Percentiles rank a stretch among this genome's conserved stretches.
Evolutionary conservation across 1,140 invertebrate species (phyloP).

Genomic region (Drosophila mojavensis): DNA sequence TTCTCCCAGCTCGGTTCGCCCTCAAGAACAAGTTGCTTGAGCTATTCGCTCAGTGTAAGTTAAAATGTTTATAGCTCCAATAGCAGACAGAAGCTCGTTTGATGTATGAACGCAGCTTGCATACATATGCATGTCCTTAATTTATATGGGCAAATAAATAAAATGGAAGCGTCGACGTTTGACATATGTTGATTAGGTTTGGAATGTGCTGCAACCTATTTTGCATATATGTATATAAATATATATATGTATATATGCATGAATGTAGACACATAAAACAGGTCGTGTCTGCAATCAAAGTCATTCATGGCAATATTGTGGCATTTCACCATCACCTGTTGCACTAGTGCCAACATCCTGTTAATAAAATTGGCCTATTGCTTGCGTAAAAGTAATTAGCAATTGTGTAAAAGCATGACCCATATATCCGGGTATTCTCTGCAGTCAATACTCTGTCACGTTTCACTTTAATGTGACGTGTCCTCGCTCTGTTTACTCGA

Average conservation of each 20-base stretch:
- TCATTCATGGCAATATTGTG: conserved; percentile 60
- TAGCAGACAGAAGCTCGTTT: conserved; percentile 25
- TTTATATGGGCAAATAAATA: conserved; percentile 42
- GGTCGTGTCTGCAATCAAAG: conserved; percentile 2
- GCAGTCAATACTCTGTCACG: background rate
- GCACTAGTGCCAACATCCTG: conserved; percentile 33
- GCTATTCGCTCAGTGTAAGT: background rate
- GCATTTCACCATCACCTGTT: background rate
- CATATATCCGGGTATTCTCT: conserved; percentile 28
- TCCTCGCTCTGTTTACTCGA: background rate
- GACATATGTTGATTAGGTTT: conserved; percentile 63
- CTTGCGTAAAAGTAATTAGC: conserved; percentile 47
- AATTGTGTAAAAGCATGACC: conserved; percentile 22
- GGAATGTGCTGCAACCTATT: conserved; percentile 50
- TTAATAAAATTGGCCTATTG: conserved; percentile 49
- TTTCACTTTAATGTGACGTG: conserved; percentile 25
- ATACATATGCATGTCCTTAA: conserved; percentile 24
- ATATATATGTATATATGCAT: background rate
- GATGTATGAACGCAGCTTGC: conserved; percentile 32
- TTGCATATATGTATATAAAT: conserved; percentile 8
- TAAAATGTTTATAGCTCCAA: conserved; percentile 21
- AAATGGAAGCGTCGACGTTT: conserved; percentile 40
- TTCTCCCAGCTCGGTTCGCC: too few relatives aligned
- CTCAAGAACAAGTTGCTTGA: background rate
- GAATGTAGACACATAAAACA: background rate